Conservation (phyloP, 2,888 invertebrate species). For the Apotomis capreana region DNA sequence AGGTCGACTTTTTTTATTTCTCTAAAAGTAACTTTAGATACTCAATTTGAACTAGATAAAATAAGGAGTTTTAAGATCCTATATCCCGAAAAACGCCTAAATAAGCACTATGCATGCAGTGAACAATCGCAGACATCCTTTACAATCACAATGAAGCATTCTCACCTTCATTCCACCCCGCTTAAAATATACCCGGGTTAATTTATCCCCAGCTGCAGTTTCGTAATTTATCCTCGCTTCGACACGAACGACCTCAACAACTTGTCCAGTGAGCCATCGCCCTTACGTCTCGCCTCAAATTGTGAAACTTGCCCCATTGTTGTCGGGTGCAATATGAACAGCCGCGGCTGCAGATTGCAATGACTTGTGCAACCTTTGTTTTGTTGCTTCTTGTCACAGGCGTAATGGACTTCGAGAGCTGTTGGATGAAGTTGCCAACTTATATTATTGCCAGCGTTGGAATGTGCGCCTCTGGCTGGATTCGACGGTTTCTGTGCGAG, state of each 20-base stretch:
- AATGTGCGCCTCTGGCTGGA: conserved; percentile 5
- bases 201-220: background rate
- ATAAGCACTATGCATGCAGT: no score
- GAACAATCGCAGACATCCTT: background rate
- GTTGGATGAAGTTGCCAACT: conserved; percentile 42
- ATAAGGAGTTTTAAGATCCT: no score
- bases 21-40: no score
- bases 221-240: conserved; percentile 34
- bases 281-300: conserved; percentile 70
- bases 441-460: conserved; percentile 39
- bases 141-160: background rate
- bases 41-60: no score
- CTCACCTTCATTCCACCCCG: background rate
- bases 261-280: conserved; percentile 54
- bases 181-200: background rate
- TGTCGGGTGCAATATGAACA: conserved; percentile 68
- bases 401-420: conserved; percentile 42
- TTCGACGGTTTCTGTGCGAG: background rate
- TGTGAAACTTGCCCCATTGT: conserved; percentile 70
- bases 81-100: no score
- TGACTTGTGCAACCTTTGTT: conserved; percentile 65
- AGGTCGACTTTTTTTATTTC: no score
- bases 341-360: conserved; percentile 64
- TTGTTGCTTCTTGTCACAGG: conserved; percentile 41
- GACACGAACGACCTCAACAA: conserved; percentile 24